Conservation (phyloP, 2,797 vertebrate species). For the Takifugu ocellatus region DNA sequence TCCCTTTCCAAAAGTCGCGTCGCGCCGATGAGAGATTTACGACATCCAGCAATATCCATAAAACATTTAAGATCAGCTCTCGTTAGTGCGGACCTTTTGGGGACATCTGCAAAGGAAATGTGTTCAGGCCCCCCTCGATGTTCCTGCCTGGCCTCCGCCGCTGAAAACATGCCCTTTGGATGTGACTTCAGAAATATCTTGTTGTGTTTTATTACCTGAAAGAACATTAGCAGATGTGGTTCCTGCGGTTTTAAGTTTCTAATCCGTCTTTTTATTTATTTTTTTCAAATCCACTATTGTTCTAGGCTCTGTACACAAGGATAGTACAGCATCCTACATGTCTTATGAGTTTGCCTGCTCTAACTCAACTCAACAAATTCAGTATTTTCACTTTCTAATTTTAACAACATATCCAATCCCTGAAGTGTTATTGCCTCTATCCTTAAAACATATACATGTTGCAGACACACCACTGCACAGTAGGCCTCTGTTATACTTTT, state of each 20-base stretch:
- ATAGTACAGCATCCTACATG: slow-evolving; percentile 1
- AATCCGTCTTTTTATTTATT: background rate
- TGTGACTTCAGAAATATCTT: background rate
- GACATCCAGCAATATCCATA: slow-evolving; percentile 13
- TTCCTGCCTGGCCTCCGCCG: background rate
- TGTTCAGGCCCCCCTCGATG: slow-evolving; percentile 9
- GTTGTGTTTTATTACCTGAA: slow-evolving; percentile 2
- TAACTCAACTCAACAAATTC: background rate
- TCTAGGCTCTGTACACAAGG: background rate
- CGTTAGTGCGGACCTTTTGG: slow-evolving; percentile 1
- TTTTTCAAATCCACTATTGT: background rate
- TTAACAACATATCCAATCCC: background rate
- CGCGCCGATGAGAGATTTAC: slow-evolving; percentile 11
- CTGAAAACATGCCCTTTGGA: background rate
- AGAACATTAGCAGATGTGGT: background rate
- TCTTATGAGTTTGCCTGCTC: background rate
- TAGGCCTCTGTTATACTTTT: slow-evolving; percentile 33
- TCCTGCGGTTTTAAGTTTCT: background rate
- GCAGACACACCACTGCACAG: slow-evolving; percentile 8
- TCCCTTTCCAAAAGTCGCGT: background rate
- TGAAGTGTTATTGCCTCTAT: background rate
- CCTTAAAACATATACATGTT: background rate
- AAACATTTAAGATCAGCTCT: slow-evolving; percentile 5
- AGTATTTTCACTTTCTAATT: background rate
- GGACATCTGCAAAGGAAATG: slow-evolving; percentile 8